Evolutionary conservation across 2,888 invertebrate species (phyloP).

Genomic region (Zygothrica quintamaculata): DNA sequence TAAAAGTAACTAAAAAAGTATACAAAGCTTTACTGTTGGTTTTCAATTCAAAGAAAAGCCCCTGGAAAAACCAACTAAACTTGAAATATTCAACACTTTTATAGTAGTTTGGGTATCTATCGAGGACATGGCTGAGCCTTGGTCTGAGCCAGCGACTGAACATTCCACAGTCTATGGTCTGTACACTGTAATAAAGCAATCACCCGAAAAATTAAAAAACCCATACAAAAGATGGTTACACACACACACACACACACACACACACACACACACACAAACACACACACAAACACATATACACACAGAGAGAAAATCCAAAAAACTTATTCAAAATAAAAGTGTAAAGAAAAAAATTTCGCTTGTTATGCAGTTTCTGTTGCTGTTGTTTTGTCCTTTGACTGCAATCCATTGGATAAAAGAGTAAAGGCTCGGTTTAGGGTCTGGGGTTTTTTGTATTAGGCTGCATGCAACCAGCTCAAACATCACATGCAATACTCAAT

Average conservation of each 20-base stretch:
- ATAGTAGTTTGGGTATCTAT: slow-evolving; percentile 1
- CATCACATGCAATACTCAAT: slow-evolving; percentile 41
- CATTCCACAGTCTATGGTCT: slow-evolving; percentile 5
- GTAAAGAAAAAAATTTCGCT: slow-evolving; percentile 32
- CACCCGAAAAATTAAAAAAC: slow-evolving; percentile 65
- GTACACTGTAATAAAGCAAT: slow-evolving; percentile 66
- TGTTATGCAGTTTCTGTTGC: slow-evolving; percentile 41
- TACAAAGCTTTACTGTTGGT: slow-evolving; percentile 15
- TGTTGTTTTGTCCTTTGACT: slow-evolving; percentile 17
- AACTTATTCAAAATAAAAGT: slow-evolving; percentile 35
- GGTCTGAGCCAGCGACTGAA: no score
- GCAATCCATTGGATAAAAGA: slow-evolving; percentile 47
- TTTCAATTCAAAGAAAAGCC: slow-evolving; percentile 41
- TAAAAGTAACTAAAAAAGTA: not conserved
- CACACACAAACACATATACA: slow-evolving; percentile 17
- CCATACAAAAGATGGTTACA: slow-evolving; percentile 51
- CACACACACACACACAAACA: not conserved
- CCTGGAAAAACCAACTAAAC: no score
- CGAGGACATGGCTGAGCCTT: slow-evolving; percentile 9
- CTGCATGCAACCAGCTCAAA: slow-evolving; percentile 40
- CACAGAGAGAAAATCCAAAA: slow-evolving; percentile 12
- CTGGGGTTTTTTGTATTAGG: slow-evolving; percentile 39
- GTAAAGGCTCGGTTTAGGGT: slow-evolving; percentile 30
- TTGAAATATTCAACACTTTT: not conserved
- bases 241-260: slow-evolving; percentile 17